Percentiles rank a stretch among this genome's conserved stretches.
Conservation (phyloP, 2,888 invertebrate species). For the Hipparchia semele region DNA sequence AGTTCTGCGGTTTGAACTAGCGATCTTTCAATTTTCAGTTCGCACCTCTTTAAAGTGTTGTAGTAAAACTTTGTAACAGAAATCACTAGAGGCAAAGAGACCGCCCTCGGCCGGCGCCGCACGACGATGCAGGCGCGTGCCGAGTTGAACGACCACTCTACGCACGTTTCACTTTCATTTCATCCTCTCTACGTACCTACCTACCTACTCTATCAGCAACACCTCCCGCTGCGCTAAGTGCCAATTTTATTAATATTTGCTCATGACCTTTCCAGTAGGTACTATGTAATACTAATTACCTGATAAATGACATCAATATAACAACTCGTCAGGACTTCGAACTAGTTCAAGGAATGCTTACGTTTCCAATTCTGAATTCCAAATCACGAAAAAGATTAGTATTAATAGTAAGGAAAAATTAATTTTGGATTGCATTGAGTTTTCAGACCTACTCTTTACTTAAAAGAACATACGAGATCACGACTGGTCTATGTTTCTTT, state of each 20-base stretch:
- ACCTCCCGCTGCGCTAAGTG: constrained; percentile 53
- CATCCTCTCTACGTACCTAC: constrained; percentile 34
- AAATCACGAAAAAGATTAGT: not conserved
- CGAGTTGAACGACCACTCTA: constrained; percentile 80
- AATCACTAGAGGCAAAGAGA: constrained; percentile 43
- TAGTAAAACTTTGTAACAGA: not conserved
- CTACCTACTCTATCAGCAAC: constrained; percentile 45
- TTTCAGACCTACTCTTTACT: no score
- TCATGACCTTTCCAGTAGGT: constrained; percentile 9
- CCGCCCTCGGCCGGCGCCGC: constrained; percentile 45
- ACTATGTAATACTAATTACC: not conserved
- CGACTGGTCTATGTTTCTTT: not conserved
- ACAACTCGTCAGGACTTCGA: not conserved
- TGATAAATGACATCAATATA: not conserved
- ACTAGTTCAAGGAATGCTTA: not conserved
- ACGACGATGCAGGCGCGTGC: constrained; percentile 74
- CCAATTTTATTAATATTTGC: constrained; percentile 45
- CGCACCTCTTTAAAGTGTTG: not conserved
- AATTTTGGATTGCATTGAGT: no score
- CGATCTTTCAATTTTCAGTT: no score
- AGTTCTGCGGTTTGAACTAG: no score
- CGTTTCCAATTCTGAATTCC: not conserved
- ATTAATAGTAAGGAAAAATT: no score
- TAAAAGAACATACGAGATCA: no score
- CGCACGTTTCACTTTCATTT: constrained; percentile 76